A percentile compares a stretch with the other conserved stretches of the same genome.
These are phyloP conservation scores for Congeria kusceri DNA, from an alignment of 2,888 invertebrate species.

Conservation along the genomic window DNA sequence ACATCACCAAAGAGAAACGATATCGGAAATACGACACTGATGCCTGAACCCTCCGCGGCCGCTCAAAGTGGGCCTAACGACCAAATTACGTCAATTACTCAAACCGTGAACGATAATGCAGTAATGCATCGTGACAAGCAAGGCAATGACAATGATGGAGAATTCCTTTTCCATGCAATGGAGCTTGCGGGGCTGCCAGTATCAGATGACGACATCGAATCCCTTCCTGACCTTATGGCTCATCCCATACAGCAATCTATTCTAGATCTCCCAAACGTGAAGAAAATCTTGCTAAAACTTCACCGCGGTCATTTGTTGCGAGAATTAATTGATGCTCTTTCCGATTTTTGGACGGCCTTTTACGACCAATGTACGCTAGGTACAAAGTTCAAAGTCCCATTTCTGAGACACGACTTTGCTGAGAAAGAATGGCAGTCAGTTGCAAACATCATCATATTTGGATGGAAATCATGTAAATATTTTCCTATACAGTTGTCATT, in stretches of 20 bases:
- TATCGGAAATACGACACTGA: too few relatives aligned
- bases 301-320: conserved; percentile 35
- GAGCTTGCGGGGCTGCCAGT: conserved; percentile 14
- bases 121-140: too few relatives aligned
- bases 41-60: too few relatives aligned
- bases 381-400: conserved; percentile 39
- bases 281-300: conserved; percentile 21
- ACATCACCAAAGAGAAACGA: conserved; percentile 17
- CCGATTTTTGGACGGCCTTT: conserved; percentile 52
- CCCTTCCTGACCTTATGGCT: conserved; percentile 7
- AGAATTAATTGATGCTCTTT: conserved; percentile 26
- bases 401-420: conserved; percentile 53
- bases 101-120: too few relatives aligned
- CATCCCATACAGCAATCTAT: not conserved
- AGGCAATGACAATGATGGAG: not conserved
- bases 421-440: conserved; percentile 55
- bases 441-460: conserved; percentile 51
- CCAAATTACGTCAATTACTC: too few relatives aligned
- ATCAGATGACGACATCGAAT: conserved; percentile 23
- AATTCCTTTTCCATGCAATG: conserved; percentile 9
- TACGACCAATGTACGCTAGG: conserved; percentile 44
- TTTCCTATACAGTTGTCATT: conserved; percentile 42
- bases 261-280: conserved; percentile 3
- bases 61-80: too few relatives aligned
- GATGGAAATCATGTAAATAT: conserved; percentile 40